Base-by-base conservation (phyloP, 2,113 vertebrate species). In the Diadophis punctatus region DNA sequence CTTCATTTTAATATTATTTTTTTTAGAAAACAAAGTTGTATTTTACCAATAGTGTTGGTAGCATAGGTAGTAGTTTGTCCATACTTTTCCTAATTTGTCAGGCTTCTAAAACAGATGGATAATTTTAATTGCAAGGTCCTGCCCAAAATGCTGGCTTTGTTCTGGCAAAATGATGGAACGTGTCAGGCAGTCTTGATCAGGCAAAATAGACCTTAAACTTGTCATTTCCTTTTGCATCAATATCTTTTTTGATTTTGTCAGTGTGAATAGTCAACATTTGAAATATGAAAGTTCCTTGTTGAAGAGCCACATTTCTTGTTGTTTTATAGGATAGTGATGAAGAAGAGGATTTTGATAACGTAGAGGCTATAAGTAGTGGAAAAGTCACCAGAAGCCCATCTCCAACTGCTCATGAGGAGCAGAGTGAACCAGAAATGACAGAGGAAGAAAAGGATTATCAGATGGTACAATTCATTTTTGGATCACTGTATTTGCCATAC, bases 371-470 rank as follows among this genome's bases (percentile, higher is more conserved):
- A 95, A 98, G 97, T 63, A 74, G 95, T 95, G 98, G 98, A 3
- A 98, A 98, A 96, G 93, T 96, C 92, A 98, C 96, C 74, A 98
- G 97, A 89, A 99, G 98, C 94, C 98, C 99, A 4, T 99, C 99
- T 49, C 99, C 99, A n/a, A 96, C 97, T 94, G 96, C 97, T 93
- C 98, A 97, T 9, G 99, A 99, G 93, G 99, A 99, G 88, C 98
- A 98, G 20, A 99, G 98, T 87, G 99, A 99, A 94, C 98, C 99
- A 93, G 99, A 99, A 97, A 98, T 99, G 98, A 99, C 99, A 2
- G 99, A 99, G 88, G 99, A 99, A 97, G 99, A 99, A 96, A 98
- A 98, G 93, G 99, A 99, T n/a, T 99, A 98, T 97, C 99, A 99
- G 96, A 97, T 99, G 98, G 99, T 99, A 96, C 93, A 98, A 96